Percentiles rank a stretch among this genome's conserved stretches.
Evolutionary conservation across 2,113 vertebrate species (phyloP).

Genomic region (Chionis minor): DNA sequence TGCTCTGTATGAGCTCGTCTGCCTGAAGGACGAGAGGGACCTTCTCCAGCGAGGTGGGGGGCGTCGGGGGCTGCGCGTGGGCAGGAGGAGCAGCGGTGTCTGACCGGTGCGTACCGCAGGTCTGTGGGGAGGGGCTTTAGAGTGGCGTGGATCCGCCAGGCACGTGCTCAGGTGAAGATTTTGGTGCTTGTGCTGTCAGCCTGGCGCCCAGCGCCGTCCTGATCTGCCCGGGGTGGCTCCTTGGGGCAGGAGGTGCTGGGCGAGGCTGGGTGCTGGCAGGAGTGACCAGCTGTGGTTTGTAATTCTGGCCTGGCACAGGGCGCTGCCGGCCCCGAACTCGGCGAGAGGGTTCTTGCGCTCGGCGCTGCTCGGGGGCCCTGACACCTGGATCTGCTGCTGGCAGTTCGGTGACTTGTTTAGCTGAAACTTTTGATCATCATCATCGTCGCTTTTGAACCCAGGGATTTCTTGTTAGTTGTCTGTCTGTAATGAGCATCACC

Average conservation of each 20-base stretch:
- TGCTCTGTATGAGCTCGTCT: background rate
- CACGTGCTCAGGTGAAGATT: rapidly evolving
- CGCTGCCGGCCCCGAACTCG: background rate
- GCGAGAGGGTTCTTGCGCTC: rapidly evolving
- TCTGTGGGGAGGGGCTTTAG: background rate
- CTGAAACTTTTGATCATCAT: rapidly evolving
- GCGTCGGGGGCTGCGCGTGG: rapidly evolving
- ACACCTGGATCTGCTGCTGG: background rate
- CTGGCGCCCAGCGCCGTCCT: background rate
- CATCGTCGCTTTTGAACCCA: rapidly evolving
- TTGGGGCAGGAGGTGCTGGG: background rate
- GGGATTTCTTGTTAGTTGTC: background rate
- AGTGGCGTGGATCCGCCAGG: rapidly evolving
- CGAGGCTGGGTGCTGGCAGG: background rate
- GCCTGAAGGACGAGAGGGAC: background rate
- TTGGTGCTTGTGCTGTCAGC: background rate
- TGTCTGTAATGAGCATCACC: background rate
- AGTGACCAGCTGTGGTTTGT: background rate
- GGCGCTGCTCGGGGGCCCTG: background rate
- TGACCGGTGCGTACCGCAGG: rapidly evolving
- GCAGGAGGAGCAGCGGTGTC: background rate
- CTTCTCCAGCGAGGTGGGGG: background rate
- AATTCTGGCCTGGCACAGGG: background rate
- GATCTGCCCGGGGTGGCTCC: rapidly evolving
- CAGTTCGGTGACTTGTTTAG: background rate